phyloP scores from a whole-genome alignment of 2,113 vertebrate genomes.

The Gymnorhina tibicen region DNA sequence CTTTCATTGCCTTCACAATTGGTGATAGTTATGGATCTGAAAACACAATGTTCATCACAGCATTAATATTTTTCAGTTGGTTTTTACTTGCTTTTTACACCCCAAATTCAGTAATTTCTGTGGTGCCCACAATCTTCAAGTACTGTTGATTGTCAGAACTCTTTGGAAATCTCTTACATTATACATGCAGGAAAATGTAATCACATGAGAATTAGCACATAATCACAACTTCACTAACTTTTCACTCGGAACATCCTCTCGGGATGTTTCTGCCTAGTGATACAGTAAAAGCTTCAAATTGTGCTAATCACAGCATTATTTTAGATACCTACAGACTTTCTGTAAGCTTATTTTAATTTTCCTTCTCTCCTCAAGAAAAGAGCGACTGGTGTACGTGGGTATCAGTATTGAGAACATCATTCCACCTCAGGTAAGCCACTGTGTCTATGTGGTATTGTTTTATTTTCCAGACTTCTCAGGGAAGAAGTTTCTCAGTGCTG shows the following conservation, averaged over 20 bases:
- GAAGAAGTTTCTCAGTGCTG: background rate
- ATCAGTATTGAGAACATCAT: conserved; percentile 99
- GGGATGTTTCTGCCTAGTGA: background rate
- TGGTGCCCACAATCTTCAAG: background rate
- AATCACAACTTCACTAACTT: background rate
- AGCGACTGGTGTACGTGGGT: conserved; percentile 94
- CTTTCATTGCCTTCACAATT: rapidly evolving
- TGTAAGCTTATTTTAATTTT: background rate
- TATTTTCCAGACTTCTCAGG: background rate
- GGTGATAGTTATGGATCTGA: background rate
- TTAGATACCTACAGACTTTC: background rate
- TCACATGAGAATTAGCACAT: background rate
- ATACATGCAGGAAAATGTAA: background rate
- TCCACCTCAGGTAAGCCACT: conserved; percentile 85
- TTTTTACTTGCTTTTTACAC: background rate
- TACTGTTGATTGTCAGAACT: background rate
- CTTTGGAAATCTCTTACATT: background rate
- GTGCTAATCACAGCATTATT: background rate
- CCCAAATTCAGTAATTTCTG: background rate
- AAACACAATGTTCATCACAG: background rate
- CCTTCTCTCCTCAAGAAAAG: conserved; percentile 79
- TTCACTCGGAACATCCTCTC: background rate
- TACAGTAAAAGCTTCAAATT: background rate
- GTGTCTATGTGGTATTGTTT: rapidly evolving
- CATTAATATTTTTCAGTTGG: background rate